Base-by-base conservation (phyloP, 2,888 invertebrate species). In the Gandaritis pyraliata region DNA sequence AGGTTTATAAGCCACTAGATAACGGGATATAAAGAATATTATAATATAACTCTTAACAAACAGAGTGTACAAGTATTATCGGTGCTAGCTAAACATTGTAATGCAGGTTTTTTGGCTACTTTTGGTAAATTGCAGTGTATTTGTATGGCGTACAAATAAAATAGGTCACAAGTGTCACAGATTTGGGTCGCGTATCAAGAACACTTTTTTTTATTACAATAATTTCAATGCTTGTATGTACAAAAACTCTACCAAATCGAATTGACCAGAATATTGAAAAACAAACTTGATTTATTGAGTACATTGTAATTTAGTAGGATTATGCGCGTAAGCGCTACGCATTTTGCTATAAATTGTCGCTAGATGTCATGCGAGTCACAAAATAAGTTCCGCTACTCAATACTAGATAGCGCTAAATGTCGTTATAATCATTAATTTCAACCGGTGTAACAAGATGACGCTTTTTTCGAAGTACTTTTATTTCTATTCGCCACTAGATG, bases 131-230 rank as follows among this genome's bases (percentile, higher is more conserved):
- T 73, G 65, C 70, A 69, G 62, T 64, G 70, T 63, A 59, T 43
- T 43, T 43, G 43, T 16, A 10, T 1, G 33, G 8, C 10, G 33
- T 69, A 70, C 50, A 58, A 67, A 70, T 52, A 69, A 79, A 78
- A 67, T 78, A 76, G 82, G 83, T 85, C 85, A 82, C 76, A 73
- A n/a, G 64, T 78, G 78, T 83, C 82, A 85, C 82, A 81, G 46
- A 81, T 80, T 83, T 76, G 73, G 75, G 43, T 43, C 15, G 16
- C 43, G 30, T 74, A 75, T 73, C 69, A 72, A 72, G 73, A 70
- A 69, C 65, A 69, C 65, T 75, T 75, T 73, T 77, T 71, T 73
- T 61, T 58, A 69, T 39, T 38, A 33, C 7, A 15, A 76, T 80
- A 81, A 82, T 76, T 79, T 79, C 83, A 85, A 82, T 84, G 78